Conservation (phyloP, 2,888 invertebrate species). For the Brachyptera putata region DNA sequence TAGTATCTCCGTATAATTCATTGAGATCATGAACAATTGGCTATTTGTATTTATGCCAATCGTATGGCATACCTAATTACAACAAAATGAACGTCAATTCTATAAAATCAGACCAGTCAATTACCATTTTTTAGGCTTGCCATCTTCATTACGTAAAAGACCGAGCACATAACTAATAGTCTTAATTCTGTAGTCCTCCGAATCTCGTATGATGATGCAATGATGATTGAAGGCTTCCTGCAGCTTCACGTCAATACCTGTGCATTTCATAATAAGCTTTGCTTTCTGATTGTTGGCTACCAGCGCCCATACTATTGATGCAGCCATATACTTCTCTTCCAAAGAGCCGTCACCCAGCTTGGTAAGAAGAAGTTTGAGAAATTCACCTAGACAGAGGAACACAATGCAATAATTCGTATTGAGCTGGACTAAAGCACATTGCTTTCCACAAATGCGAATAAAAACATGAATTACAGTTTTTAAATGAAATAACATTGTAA, state of each 20-base stretch:
- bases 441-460: no score
- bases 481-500: slow-evolving; percentile 17
- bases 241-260: slow-evolving; percentile 48
- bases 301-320: slow-evolving; percentile 61
- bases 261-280: slow-evolving; percentile 51
- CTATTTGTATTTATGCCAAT: no score
- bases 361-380: slow-evolving; percentile 47
- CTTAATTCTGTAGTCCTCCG: slow-evolving; percentile 11
- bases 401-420: no score
- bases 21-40: no score
- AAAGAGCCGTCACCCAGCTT: slow-evolving; percentile 46
- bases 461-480: no score
- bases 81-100: no score
- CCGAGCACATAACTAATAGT: slow-evolving; percentile 18
- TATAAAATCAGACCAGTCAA: no score
- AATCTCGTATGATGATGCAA: slow-evolving; percentile 1
- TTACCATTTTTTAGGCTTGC: no score
- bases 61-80: no score
- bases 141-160: slow-evolving; percentile 23
- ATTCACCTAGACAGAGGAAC: slow-evolving; percentile 46
- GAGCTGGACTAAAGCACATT: no score
- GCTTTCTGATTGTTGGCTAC: slow-evolving; percentile 67
- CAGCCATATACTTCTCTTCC: slow-evolving; percentile 47
- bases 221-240: slow-evolving; percentile 47
- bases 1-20: no score